These are phyloP conservation scores for Benthosema pterotum DNA, from an alignment of 2,797 vertebrate genomes.

Conservation along the genomic window DNA sequence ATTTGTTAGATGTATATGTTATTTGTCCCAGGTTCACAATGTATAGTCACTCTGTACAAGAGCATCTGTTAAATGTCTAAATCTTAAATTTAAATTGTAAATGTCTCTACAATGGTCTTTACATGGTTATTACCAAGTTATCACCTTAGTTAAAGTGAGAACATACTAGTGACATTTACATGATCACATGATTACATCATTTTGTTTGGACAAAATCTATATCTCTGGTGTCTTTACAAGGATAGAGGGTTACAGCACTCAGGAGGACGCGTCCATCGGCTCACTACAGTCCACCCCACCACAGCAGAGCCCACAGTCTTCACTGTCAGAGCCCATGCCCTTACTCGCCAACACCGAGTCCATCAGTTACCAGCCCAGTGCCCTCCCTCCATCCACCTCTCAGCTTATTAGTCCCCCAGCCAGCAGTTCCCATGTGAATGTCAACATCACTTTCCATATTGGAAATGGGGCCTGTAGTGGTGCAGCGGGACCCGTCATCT, in stretches of 20 bases:
- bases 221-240: conserved; percentile 26
- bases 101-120: too few species aligned
- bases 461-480: conserved; percentile 51
- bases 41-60: too few species aligned
- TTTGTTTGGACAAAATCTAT: too few species aligned
- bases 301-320: conserved; percentile 23
- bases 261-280: conserved; percentile 34
- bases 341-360: conserved; percentile 46
- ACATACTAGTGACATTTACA: too few species aligned
- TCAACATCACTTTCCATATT: conserved; percentile 73
- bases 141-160: too few species aligned
- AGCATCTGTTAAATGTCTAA: too few species aligned
- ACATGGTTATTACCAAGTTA: too few species aligned
- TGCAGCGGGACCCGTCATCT: conserved; percentile 30
- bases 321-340: conserved; percentile 51
- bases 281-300: conserved; percentile 36
- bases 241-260: conserved; percentile 36
- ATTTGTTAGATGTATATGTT: too few species aligned
- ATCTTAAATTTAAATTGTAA: too few species aligned
- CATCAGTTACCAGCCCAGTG: conserved; percentile 16
- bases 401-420: conserved; percentile 61
- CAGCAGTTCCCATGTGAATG: conserved; percentile 66
- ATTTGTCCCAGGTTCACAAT: too few species aligned
- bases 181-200: too few species aligned
- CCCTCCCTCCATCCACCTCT: conserved; percentile 39